Evolutionary conservation across 2,797 vertebrate species (phyloP), one percentile per base, ranked within the genome.

Genomic region (Brachymystax lenok): DNA sequence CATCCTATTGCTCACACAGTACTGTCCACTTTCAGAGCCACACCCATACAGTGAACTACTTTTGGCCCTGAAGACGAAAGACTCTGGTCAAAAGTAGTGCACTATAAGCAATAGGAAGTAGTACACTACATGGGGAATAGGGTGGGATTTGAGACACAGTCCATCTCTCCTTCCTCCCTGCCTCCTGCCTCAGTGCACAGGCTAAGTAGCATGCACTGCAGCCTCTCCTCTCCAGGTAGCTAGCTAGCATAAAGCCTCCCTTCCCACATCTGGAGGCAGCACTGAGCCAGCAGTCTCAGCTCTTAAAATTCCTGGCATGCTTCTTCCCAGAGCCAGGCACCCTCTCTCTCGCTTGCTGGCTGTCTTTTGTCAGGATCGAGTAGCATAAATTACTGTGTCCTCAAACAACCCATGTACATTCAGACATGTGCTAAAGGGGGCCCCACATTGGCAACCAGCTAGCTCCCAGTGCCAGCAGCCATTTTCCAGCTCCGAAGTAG

Each of bases 321-420:
- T 86, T 90, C 79, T 85, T 76, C 79, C 73, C 72, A 66, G 85
- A 76, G 83, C 82, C 74, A 75, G 77, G 83, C 82, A 78, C 89
- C 84, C 79, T 88, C 81, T 40, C 52, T 19, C 21, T 63, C 16
- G 73, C 21, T 63, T 24, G 74, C 78, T 79, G 83, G 61, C 84
- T 85, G 85, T 85, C 84, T 90, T 81, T 81, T 79, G 24, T 84
- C 79, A 81, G 73, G 35, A 88, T 88, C 78, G 71, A 84, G 84
- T 88, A 82, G 88, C 83, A 89, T 89, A 89, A 92, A 89, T 87
- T 84, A 88, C 79, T 17, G 40, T 90, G 90, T 92, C 91, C 91
- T 91, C 83, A 87, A 72, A 85, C 81, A 90, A 88, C 88, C 87
- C 80, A 69, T 81, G 78, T 82, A 74, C 75, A 80, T 63, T 63